Base-by-base conservation (phyloP, 92 coral and sea anemone species). In the Diadumene lineata region DNA sequence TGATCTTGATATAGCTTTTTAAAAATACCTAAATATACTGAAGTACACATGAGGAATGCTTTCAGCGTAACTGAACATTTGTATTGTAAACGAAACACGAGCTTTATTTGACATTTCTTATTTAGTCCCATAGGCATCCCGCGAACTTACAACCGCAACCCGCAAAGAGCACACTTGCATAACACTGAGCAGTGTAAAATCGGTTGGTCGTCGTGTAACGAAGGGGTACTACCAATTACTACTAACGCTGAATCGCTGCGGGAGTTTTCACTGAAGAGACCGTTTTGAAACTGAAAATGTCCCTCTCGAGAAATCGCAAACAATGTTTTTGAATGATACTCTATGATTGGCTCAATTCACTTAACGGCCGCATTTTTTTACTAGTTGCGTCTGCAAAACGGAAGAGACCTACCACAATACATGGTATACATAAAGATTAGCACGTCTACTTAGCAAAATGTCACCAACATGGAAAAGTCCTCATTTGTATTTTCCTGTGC, bases 191-290 rank as follows among this genome's bases (percentile, higher is more conserved):
- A 38, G 48, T n/a, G n/a, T n/a, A n/a, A n/a, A 6, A 38, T 38
- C 48, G 48, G 8, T 28, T 21, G 26, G 26, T 3, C 13, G 31
- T 62, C 31, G 11, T 62, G 38, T 62, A 62, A 62, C 31, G 32
- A 28, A 62, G 68, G 68, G 68, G 11, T 62, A 28, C 38, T 62
- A 62, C 68, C 68, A 62, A 0, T 62, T 62, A 4, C 48, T 1
- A 62, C 68, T 62, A 43, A 62, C 68, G 31, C 68, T 62, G 68
- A 62, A 62, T 28, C 68, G 34, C 3, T 31, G 68, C 68, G 68
- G 68, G 68, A 62, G 43, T 48, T 25, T 50, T 25, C 43, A 61
- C 43, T 53, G 75, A 69, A 34, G 43, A 69, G 28, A 34, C 48
- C 15, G 34, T 69, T 69, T 50, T 29, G 8, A 27, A 60, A 26